Evolutionary conservation across 1,140 invertebrate species (phyloP).

Genomic region (Coenobita brevimanus): DNA sequence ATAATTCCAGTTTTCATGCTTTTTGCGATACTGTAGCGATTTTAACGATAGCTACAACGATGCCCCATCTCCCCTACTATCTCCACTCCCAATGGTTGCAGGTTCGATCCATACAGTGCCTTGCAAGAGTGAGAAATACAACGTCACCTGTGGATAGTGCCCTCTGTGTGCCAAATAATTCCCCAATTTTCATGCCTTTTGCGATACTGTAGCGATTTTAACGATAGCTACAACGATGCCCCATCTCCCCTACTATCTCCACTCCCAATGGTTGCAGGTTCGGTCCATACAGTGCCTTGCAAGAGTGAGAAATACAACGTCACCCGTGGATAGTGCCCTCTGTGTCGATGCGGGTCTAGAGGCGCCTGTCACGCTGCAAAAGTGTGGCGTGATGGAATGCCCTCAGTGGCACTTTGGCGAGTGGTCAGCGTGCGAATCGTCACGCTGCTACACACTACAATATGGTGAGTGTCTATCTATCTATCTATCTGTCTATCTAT

Average conservation of each 20-base stretch:
- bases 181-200: too few relatives aligned
- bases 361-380: constrained; percentile 79
- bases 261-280: constrained; percentile 75
- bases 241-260: too few relatives aligned
- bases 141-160: constrained; percentile 79
- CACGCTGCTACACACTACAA: constrained; percentile 84
- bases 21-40: neutral
- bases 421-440: constrained; percentile 83
- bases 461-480: constrained; percentile 79
- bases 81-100: constrained; percentile 71
- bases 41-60: too few relatives aligned
- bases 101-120: constrained; percentile 83
- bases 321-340: constrained; percentile 79
- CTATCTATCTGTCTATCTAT: too few relatives aligned
- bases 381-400: constrained; percentile 82
- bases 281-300: constrained; percentile 83
- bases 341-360: constrained; percentile 82
- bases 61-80: too few relatives aligned
- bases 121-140: constrained; percentile 78
- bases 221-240: too few relatives aligned
- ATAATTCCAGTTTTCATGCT: too few relatives aligned
- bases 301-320: constrained; percentile 76
- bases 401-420: constrained; percentile 82
- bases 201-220: neutral
- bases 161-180: constrained; percentile 82